Evolutionary conservation across 64 coral and sea anemone genomes (phyloP).

Genomic region (Hydrozoanthus tunicans): DNA sequence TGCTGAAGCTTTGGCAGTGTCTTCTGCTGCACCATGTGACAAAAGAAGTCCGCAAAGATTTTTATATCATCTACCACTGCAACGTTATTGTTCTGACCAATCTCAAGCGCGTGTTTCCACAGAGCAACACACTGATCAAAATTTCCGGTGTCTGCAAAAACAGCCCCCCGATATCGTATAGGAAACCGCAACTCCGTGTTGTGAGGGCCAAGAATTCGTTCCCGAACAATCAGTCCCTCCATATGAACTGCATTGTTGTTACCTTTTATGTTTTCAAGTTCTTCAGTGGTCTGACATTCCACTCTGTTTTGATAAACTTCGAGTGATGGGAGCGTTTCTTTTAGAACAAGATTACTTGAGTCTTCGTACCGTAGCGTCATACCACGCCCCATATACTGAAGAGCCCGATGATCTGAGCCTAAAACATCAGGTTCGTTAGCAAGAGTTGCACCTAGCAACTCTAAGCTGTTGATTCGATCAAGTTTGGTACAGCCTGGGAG

Average conservation of each 20-base stretch:
- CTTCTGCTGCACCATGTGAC: constrained; percentile 81
- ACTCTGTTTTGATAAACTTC: constrained; percentile 81
- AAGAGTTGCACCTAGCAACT: constrained; percentile 81
- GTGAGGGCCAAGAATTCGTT: constrained; percentile 68
- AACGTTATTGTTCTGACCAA: constrained; percentile 73
- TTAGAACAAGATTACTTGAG: neutral
- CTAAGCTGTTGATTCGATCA: constrained; percentile 64
- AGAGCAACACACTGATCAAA: constrained; percentile 79
- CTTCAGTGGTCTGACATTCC: constrained; percentile 68
- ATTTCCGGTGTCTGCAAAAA: constrained; percentile 83
- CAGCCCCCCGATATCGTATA: constrained; percentile 76
- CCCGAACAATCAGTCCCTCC: constrained; percentile 80
- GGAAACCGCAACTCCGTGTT: constrained; percentile 78
- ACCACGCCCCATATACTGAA: constrained; percentile 64
- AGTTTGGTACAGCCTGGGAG: constrained; percentile 52
- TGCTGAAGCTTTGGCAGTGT: constrained; percentile 56
- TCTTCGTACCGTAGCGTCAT: constrained; percentile 65
- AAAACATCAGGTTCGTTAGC: constrained; percentile 76
- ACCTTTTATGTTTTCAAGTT: constrained; percentile 47
- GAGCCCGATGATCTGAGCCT: constrained; percentile 56
- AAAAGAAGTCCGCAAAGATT: constrained; percentile 84
- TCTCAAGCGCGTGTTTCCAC: constrained; percentile 88
- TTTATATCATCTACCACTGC: constrained; percentile 71
- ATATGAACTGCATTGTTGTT: constrained; percentile 68
- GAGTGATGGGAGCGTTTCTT: constrained; percentile 61